These are phyloP conservation scores for Peromyscus aztecus DNA, from an alignment of 2,797 vertebrate species.

Conservation along the genomic window DNA sequence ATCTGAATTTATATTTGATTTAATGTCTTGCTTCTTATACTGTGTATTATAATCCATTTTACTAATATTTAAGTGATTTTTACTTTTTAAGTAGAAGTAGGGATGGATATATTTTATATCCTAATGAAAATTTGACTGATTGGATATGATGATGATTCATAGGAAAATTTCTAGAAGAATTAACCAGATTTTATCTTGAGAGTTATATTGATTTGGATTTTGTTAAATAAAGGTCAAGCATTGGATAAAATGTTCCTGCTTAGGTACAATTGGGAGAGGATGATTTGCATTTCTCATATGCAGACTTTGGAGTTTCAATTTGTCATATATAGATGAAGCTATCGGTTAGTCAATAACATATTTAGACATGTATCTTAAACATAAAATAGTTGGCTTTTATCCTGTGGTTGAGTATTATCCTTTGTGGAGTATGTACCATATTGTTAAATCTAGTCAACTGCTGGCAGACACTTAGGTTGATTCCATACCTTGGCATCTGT, in stretches of 20 bases:
- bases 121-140: slow-evolving; percentile 11
- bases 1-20: not conserved
- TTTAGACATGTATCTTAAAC: not conserved
- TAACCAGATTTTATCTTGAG: not conserved
- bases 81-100: slow-evolving; percentile 21
- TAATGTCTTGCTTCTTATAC: not conserved
- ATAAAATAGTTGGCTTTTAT: not conserved
- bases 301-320: not conserved
- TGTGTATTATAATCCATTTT: not conserved
- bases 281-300: not conserved
- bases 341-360: not conserved
- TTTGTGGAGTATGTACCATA: not conserved
- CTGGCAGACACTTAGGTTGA: not conserved
- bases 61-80: slow-evolving; percentile 32
- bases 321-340: slow-evolving; percentile 12
- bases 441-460: not conserved
- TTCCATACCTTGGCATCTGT: not conserved
- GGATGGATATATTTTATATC: slow-evolving; percentile 4
- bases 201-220: slow-evolving; percentile 9
- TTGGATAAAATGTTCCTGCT: not conserved
- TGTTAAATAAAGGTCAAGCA: not conserved
- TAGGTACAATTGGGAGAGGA: not conserved
- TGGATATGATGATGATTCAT: not conserved
- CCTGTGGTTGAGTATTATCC: not conserved
- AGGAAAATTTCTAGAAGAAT: not conserved